Conservation (phyloP, 1,140 invertebrate species). For the Arion vulgaris region DNA sequence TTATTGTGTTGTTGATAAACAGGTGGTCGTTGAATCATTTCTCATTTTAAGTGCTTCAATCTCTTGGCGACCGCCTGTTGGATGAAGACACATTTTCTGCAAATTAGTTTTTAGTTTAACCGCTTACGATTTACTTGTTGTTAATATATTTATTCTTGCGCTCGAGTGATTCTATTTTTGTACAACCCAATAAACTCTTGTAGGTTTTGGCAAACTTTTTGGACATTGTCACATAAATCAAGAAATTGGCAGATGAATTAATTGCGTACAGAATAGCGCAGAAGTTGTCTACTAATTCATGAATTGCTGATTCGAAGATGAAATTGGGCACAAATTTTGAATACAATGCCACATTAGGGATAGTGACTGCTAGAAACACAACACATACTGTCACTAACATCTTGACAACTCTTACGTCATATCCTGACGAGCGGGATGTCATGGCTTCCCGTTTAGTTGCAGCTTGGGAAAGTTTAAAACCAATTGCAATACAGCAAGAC, state of each 20-base stretch:
- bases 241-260: background rate
- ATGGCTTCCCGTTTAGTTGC: background rate
- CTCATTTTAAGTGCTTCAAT: too few species aligned
- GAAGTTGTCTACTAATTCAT: background rate
- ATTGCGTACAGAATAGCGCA: background rate
- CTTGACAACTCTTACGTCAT: slow-evolving; percentile 1
- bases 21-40: too few species aligned
- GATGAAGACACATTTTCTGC: too few species aligned
- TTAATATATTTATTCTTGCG: too few species aligned
- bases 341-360: background rate
- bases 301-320: background rate
- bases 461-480: background rate
- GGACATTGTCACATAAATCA: slow-evolving; percentile 13
- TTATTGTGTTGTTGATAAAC: too few species aligned
- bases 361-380: background rate
- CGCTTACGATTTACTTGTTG: too few species aligned
- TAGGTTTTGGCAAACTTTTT: slow-evolving; percentile 17
- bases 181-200: background rate
- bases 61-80: too few species aligned
- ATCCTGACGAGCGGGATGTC: background rate
- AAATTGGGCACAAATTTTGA: background rate
- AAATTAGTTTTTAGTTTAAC: too few species aligned
- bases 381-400: slow-evolving; percentile 3
- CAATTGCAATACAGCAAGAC: background rate
- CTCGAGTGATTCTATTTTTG: too few species aligned